Conservation (phyloP, 1,140 invertebrate genomes). For the Zaprionus africanus region DNA sequence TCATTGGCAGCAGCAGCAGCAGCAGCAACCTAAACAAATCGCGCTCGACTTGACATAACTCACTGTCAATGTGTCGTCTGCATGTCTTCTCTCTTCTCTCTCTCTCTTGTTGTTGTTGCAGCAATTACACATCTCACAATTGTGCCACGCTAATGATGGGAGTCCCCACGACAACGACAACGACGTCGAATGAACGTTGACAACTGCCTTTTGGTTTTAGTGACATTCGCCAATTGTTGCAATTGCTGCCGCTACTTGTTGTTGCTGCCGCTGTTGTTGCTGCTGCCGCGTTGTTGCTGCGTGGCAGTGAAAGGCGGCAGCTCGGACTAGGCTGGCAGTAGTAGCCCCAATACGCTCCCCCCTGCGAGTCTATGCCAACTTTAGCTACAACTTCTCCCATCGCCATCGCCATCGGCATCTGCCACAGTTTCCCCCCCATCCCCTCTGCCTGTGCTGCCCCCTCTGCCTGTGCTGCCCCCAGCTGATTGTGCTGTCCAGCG, state of each 20-base stretch:
- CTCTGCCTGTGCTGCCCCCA: conserved; percentile 3
- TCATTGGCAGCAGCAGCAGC: conserved; percentile 69
- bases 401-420: conserved; percentile 15
- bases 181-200: conserved; percentile 49
- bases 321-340: conserved; percentile 1
- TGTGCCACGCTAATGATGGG: conserved; percentile 82
- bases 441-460: neutral
- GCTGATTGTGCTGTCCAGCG: conserved; percentile 79
- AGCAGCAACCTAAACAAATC: conserved; percentile 71
- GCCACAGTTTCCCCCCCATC: neutral
- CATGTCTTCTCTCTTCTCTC: conserved; percentile 66
- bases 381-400: neutral
- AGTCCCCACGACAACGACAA: conserved; percentile 58
- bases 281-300: neutral
- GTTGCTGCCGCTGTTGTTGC: too few species aligned
- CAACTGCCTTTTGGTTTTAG: conserved; percentile 77
- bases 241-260: conserved; percentile 48
- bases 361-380: neutral
- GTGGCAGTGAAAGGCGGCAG: conserved; percentile 69
- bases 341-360: neutral
- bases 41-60: conserved; percentile 79
- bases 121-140: conserved; percentile 83
- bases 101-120: conserved; percentile 60
- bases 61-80: conserved; percentile 80
- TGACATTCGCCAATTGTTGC: conserved; percentile 79